These are phyloP conservation scores for Bacillus rossius DNA, from an alignment of 1,140 invertebrate genomes.

Conservation along the genomic window DNA sequence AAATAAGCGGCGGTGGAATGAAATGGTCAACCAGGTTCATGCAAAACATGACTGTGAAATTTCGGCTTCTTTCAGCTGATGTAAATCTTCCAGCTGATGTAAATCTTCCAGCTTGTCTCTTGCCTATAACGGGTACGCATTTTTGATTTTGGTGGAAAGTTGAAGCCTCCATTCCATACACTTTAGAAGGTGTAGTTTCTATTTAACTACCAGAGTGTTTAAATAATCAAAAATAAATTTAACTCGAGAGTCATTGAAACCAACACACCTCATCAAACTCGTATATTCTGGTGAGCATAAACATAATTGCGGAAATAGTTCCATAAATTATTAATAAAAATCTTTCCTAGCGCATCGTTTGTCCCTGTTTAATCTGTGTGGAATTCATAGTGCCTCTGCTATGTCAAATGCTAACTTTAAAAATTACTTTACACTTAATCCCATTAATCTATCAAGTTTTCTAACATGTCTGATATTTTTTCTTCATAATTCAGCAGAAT, in stretches of 20 bases:
- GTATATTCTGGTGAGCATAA: slow-evolving; percentile 39
- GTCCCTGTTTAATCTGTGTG: slow-evolving; percentile 10
- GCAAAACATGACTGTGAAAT: slow-evolving; percentile 33
- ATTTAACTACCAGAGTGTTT: too few relatives aligned
- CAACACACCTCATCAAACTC: slow-evolving; percentile 33
- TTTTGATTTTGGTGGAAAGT: slow-evolving; percentile 12
- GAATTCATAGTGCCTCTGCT: slow-evolving; percentile 4
- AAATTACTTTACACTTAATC: too few relatives aligned
- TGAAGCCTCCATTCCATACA: too few relatives aligned
- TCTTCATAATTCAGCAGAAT: too few relatives aligned
- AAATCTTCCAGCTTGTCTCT: slow-evolving; percentile 36
- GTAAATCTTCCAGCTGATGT: slow-evolving; percentile 39
- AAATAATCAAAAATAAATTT: slow-evolving; percentile 29
- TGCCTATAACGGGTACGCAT: slow-evolving; percentile 34
- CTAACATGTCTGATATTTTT: too few relatives aligned
- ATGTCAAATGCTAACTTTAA: slow-evolving; percentile 7
- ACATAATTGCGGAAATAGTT: slow-evolving; percentile 36
- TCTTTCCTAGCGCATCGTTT: slow-evolving; percentile 18
- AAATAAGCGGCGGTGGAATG: slow-evolving; percentile 16
- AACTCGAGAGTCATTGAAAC: slow-evolving; percentile 35
- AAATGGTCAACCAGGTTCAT: slow-evolving; percentile 29
- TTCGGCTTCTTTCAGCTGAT: slow-evolving; percentile 39
- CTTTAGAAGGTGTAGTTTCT: too few relatives aligned
- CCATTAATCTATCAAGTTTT: too few relatives aligned
- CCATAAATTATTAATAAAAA: slow-evolving; percentile 40